Evolutionary conservation across 2,888 invertebrate species (phyloP).

Genomic region (Parasteatoda lunata): DNA sequence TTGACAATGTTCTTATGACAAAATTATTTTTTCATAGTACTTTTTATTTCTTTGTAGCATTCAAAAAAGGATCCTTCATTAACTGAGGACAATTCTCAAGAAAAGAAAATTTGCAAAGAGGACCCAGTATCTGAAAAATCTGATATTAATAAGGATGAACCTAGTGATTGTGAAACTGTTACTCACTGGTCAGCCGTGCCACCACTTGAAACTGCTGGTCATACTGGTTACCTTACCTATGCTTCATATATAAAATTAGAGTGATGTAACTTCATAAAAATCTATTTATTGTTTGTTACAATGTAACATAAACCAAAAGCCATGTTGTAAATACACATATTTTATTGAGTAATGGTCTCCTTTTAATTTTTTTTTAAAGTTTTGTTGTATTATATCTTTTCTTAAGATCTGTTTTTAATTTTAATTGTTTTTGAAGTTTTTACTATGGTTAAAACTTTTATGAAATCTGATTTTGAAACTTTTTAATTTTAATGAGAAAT

Average conservation of each 20-base stretch:
- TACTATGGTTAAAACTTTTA: no score
- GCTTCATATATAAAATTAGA: slow-evolving; percentile 82
- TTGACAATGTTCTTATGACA: no score
- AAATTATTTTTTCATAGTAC: no score
- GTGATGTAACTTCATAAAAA: background rate
- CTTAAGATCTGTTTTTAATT: background rate
- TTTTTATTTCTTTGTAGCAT: slow-evolving; percentile 7
- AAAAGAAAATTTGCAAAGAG: slow-evolving; percentile 61
- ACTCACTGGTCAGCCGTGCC: slow-evolving; percentile 79
- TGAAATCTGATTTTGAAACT: no score
- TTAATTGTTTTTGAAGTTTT: background rate
- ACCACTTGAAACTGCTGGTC: slow-evolving; percentile 86
- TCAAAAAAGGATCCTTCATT: slow-evolving; percentile 8
- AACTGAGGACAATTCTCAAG: slow-evolving; percentile 64
- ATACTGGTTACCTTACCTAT: slow-evolving; percentile 96
- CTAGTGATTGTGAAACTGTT: slow-evolving; percentile 39
- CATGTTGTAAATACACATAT: no score
- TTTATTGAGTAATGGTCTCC: no score
- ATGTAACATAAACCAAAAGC: no score
- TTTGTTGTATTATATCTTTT: no score
- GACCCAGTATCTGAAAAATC: background rate
- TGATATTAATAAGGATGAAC: background rate
- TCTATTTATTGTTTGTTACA: background rate
- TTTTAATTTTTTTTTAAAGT: no score
- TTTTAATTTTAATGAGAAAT: no score